Percentiles rank a stretch among this genome's conserved stretches.
These are phyloP conservation scores for Eira barbara DNA, from an alignment of 2,113 vertebrate species.

Conservation along the genomic window DNA sequence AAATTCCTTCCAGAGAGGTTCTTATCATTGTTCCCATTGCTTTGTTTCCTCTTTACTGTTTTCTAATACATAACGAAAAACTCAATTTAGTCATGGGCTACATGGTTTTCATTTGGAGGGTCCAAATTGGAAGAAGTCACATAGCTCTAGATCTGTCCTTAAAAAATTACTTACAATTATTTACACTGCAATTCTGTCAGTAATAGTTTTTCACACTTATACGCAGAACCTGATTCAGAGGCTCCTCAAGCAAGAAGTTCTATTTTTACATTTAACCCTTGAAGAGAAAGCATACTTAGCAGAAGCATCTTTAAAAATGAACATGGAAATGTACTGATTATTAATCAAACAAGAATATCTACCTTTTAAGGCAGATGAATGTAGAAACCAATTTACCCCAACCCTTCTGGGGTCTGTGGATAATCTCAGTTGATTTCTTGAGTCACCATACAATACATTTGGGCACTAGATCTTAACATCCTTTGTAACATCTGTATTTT, in stretches of 20 bases:
- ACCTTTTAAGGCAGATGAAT: not conserved
- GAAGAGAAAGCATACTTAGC: conserved; percentile 64
- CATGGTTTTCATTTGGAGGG: not conserved
- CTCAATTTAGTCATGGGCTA: not conserved
- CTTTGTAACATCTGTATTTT: not conserved
- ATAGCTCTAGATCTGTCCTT: conserved; percentile 26
- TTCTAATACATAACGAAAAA: not conserved
- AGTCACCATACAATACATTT: not conserved
- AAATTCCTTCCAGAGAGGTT: not conserved
- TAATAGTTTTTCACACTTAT: conserved; percentile 80
- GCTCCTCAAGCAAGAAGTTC: conserved; percentile 66
- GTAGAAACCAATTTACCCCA: not conserved
- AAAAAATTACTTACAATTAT: conserved; percentile 67
- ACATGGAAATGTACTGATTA: conserved; percentile 44
- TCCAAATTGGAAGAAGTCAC: conserved; percentile 19
- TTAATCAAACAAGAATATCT: conserved; percentile 59
- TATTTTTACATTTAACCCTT: conserved; percentile 78
- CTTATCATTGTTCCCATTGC: not conserved
- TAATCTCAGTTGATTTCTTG: not conserved
- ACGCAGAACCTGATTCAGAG: conserved; percentile 67
- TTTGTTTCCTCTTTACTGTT: not conserved
- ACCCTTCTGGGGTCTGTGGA: not conserved
- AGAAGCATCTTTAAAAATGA: conserved; percentile 68
- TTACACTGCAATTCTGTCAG: conserved; percentile 70
- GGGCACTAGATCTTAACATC: not conserved